Evolutionary conservation across 53 echinoderm and acorn worm genomes (phyloP).

Genomic region (Astropecten irregularis): DNA sequence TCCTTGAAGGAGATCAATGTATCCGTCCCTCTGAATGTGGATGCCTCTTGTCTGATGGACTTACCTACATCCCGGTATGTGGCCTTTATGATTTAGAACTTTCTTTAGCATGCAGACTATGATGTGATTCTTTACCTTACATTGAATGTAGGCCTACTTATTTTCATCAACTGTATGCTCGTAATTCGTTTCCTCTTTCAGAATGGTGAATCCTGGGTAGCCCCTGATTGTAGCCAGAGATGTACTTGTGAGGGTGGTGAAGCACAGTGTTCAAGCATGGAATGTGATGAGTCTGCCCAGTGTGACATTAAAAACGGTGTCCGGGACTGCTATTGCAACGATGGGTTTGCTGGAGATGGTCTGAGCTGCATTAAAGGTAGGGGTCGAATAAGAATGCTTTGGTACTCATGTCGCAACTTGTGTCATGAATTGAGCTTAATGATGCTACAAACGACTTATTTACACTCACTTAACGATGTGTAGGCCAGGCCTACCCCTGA

Average conservation of each 20-base stretch:
- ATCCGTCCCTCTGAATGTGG: constrained; percentile 72
- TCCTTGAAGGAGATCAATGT: constrained; percentile 72
- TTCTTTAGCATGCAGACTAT: too few species aligned
- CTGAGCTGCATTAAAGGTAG: constrained; percentile 52
- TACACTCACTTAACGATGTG: too few species aligned
- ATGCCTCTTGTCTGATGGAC: constrained; percentile 65
- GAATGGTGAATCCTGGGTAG: constrained; percentile 53
- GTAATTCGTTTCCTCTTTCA: too few species aligned
- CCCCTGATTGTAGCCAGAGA: constrained; percentile 22
- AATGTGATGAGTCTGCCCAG: constrained; percentile 50
- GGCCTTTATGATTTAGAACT: background rate
- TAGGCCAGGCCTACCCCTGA: background rate
- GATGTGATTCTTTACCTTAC: too few species aligned
- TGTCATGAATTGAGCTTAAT: too few species aligned
- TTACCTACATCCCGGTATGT: constrained; percentile 63
- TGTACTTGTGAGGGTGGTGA: constrained; percentile 53
- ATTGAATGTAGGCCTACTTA: too few species aligned
- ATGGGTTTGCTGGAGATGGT: constrained; percentile 68
- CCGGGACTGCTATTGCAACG: constrained; percentile 58
- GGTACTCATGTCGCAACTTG: too few species aligned
- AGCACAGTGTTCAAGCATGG: constrained; percentile 1
- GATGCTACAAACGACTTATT: too few species aligned
- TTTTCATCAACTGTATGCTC: too few species aligned
- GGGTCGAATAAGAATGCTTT: too few species aligned
- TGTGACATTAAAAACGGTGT: constrained; percentile 61